A percentile compares a stretch with the other conserved stretches of the same genome.
phyloP scores from a whole-genome alignment of 1,140 invertebrate genomes.

The Drusus annulatus region DNA sequence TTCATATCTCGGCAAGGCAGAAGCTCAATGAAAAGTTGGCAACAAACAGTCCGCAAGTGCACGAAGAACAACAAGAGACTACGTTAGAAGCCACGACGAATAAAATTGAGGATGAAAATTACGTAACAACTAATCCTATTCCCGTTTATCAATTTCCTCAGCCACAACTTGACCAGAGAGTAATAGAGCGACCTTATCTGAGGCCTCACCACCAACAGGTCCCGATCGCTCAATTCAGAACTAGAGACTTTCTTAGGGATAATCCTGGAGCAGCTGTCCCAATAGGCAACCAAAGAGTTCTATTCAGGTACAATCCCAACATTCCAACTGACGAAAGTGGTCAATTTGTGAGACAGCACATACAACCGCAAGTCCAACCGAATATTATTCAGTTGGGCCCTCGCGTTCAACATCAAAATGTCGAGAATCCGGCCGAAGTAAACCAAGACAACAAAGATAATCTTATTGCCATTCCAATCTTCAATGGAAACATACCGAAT shows the following conservation, averaged over 20 bases:
- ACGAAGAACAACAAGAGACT: conserved; percentile 65
- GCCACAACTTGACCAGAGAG: conserved; percentile 64
- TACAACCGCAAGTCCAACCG: conserved; percentile 58
- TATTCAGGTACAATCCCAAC: conserved; percentile 66
- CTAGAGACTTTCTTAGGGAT: conserved; percentile 68
- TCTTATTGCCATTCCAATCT: conserved; percentile 51
- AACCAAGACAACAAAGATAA: conserved; percentile 50
- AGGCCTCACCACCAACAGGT: conserved; percentile 62
- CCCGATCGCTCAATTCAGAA: conserved; percentile 68
- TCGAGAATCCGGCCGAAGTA: conserved; percentile 19
- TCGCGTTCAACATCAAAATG: conserved; percentile 40
- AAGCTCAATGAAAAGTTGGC: conserved; percentile 68
- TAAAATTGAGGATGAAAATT: conserved; percentile 65
- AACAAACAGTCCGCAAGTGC: conserved; percentile 64
- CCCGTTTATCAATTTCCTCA: conserved; percentile 66
- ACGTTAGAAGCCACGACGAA: conserved; percentile 69
- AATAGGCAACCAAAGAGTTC: conserved; percentile 70
- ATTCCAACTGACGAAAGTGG: conserved; percentile 65
- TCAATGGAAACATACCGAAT: conserved; percentile 28
- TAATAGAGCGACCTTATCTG: conserved; percentile 70
- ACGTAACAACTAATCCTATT: conserved; percentile 67
- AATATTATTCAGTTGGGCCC: conserved; percentile 53
- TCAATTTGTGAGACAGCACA: conserved; percentile 65
- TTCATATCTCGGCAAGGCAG: conserved; percentile 66
- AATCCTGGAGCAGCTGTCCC: conserved; percentile 69